Conservation (phyloP, 2,797 vertebrate species). For the Pangasius krempfi region DNA sequence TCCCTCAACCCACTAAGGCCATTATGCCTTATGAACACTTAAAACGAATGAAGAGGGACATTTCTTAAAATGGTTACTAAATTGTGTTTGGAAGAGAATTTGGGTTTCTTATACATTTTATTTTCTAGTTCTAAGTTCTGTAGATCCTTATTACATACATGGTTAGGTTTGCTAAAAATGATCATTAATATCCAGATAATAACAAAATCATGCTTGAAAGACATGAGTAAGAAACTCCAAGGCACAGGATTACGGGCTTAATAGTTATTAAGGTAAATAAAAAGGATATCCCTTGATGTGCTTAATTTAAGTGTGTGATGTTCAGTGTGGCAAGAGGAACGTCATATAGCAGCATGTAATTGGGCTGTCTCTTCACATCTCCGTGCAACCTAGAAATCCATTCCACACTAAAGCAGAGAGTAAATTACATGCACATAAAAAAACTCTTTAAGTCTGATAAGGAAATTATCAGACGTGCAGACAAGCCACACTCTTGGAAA, state of each 20-base stretch:
- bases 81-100: too few species aligned
- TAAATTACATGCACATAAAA: not conserved
- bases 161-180: not conserved
- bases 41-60: too few species aligned
- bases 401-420: not conserved
- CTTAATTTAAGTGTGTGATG: not conserved
- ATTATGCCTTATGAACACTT: too few species aligned
- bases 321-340: not conserved
- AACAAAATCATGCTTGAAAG: not conserved
- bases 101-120: too few species aligned
- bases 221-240: not conserved
- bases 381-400: not conserved
- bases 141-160: not conserved
- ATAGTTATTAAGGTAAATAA: not conserved
- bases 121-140: not conserved
- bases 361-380: slow-evolving; percentile 1
- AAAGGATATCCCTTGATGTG: not conserved
- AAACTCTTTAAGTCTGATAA: not conserved
- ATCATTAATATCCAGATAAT: not conserved
- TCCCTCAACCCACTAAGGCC: not conserved
- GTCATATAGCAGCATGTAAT: not conserved
- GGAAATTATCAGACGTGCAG: not conserved
- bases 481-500: not conserved
- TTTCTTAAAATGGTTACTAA: too few species aligned
- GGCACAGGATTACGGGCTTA: not conserved